These are phyloP conservation scores for Machimus atricapillus DNA, from an alignment of 2,888 invertebrate genomes.

Conservation along the genomic window DNA sequence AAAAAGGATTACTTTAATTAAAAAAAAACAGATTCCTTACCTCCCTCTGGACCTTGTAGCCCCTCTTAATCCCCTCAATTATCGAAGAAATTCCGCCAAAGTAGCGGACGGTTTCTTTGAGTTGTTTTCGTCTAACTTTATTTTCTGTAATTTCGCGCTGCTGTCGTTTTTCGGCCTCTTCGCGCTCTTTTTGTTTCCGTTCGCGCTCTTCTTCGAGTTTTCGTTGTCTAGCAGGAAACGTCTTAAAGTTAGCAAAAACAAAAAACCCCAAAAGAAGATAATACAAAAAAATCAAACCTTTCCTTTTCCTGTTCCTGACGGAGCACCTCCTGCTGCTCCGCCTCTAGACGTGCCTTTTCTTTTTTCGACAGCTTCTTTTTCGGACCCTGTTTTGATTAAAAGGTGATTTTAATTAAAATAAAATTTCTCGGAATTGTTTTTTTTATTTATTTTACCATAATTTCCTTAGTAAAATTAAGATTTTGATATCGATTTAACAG, in stretches of 20 bases:
- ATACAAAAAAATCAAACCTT: slow-evolving; percentile 51
- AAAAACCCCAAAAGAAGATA: no score
- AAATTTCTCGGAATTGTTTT: no score
- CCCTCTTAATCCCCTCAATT: slow-evolving; percentile 56
- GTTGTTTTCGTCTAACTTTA: slow-evolving; percentile 56
- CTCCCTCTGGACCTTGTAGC: slow-evolving; percentile 54
- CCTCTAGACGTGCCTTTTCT: slow-evolving; percentile 61
- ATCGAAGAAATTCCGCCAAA: slow-evolving; percentile 54
- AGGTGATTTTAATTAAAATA: no score
- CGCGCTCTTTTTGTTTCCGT: slow-evolving; percentile 59
- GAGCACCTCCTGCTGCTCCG: slow-evolving; percentile 61
- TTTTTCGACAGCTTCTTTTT: slow-evolving; percentile 64
- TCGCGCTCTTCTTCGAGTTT: slow-evolving; percentile 61
- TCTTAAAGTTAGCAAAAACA: no score
- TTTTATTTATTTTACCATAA: no score
- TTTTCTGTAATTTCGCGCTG: slow-evolving; percentile 60
- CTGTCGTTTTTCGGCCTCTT: slow-evolving; percentile 59
- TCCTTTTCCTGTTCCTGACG: slow-evolving; percentile 63
- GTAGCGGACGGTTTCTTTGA: slow-evolving; percentile 58
- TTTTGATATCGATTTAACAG: no score
- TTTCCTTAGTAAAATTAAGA: no score
- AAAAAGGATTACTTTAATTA: no score
- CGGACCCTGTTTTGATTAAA: slow-evolving; percentile 45
- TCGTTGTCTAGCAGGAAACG: slow-evolving; percentile 52
- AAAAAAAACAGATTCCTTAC: neutral